phyloP scores from a whole-genome alignment of 2,797 vertebrate species.

The Eospalax fontanierii region DNA sequence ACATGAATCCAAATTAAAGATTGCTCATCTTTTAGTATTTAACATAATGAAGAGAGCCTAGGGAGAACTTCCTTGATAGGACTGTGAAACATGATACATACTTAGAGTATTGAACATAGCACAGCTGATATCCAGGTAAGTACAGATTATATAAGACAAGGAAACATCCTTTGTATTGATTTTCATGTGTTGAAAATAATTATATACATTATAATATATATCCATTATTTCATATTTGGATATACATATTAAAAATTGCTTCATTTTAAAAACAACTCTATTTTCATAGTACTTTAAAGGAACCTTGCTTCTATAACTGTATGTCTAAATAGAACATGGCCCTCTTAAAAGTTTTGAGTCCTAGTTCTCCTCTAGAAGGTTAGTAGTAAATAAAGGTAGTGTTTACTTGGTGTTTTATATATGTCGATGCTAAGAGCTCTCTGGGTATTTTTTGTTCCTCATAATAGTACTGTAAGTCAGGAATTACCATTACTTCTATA shows the following conservation, averaged over 20 bases:
- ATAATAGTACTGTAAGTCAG: neutral
- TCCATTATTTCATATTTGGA: constrained; percentile 38
- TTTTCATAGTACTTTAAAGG: neutral
- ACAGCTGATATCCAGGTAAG: neutral
- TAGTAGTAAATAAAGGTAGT: constrained; percentile 10
- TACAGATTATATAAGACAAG: neutral
- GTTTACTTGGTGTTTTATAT: constrained; percentile 26
- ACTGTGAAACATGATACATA: neutral
- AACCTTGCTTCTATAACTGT: neutral
- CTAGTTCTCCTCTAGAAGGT: neutral
- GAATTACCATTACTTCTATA: constrained; percentile 3
- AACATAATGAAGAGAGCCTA: neutral
- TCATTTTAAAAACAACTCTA: constrained; percentile 21
- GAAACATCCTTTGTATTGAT: neutral
- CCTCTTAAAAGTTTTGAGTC: constrained; percentile 24
- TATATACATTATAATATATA: neutral
- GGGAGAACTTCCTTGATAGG: neutral
- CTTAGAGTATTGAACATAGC: neutral
- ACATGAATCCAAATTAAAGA: constrained; percentile 40
- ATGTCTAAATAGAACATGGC: neutral
- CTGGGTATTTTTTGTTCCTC: constrained; percentile 19
- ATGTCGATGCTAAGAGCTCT: neutral
- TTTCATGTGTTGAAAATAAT: constrained; percentile 4
- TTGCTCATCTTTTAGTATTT: neutral
- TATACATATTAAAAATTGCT: neutral